Evolutionary conservation across 30 jellyfish, hydroid and myxozoan genomes (phyloP).

Genomic region (Phacellophora camtschatica): DNA sequence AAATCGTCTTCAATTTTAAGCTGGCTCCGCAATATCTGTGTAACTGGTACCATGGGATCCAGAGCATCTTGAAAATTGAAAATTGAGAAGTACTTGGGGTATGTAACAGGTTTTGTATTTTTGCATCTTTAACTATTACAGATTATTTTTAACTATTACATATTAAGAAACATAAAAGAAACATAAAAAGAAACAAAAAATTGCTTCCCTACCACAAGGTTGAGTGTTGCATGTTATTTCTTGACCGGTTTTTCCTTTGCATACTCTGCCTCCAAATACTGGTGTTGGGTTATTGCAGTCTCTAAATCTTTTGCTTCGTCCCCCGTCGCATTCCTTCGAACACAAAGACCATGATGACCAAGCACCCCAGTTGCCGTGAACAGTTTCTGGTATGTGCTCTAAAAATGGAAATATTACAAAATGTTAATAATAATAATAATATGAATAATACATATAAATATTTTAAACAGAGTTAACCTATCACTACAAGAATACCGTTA

Average conservation of each 20-base stretch:
- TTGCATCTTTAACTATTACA: too few species aligned
- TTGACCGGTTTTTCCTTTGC: conserved; percentile 63
- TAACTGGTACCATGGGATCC: too few species aligned
- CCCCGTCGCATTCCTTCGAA: conserved; percentile 90
- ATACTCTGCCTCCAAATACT: conserved; percentile 69
- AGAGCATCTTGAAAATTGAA: too few species aligned
- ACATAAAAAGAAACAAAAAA: neutral
- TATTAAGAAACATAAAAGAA: too few species aligned
- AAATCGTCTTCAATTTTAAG: too few species aligned
- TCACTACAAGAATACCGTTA: neutral
- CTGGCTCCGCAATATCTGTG: too few species aligned
- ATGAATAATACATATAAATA: too few species aligned
- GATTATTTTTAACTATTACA: too few species aligned
- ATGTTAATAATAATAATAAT: too few species aligned
- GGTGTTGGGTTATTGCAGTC: conserved; percentile 95
- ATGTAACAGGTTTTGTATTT: too few species aligned
- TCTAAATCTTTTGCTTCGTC: conserved; percentile 75
- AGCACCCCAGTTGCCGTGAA: conserved; percentile 84
- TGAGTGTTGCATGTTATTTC: conserved; percentile 72
- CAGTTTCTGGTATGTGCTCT: neutral
- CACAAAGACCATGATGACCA: conserved; percentile 92
- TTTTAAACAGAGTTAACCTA: neutral
- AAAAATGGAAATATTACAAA: too few species aligned
- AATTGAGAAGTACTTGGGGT: too few species aligned
- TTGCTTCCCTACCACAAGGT: conserved; percentile 74